Evolutionary conservation across 1,140 invertebrate genomes (phyloP).

Genomic region (Cryptotermes secundus): DNA sequence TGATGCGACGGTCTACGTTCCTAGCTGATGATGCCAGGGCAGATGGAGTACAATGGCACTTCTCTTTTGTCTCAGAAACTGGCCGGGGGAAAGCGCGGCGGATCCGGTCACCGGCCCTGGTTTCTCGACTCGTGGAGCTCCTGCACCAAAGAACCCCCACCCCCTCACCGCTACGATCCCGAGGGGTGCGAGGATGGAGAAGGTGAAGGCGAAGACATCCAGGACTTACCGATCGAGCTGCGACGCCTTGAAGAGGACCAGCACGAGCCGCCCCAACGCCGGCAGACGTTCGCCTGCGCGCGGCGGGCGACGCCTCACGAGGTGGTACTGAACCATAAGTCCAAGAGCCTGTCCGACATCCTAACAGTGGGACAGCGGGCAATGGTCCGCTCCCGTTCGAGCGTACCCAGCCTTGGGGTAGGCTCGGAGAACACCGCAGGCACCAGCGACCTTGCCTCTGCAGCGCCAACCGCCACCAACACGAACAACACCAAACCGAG

Average conservation of each 20-base stretch:
- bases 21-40: too few species aligned
- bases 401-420: constrained; percentile 65
- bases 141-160: constrained; percentile 55
- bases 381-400: constrained; percentile 70
- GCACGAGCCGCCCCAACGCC: constrained; percentile 46
- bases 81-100: constrained; percentile 67
- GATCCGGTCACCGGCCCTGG: constrained; percentile 62
- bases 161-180: constrained; percentile 51
- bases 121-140: constrained; percentile 77
- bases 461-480: constrained; percentile 1
- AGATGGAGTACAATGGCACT: neutral
- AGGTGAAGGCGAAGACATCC: constrained; percentile 61
- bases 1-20: too few species aligned
- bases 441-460: neutral
- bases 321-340: constrained; percentile 62
- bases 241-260: constrained; percentile 77
- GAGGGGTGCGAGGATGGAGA: constrained; percentile 55
- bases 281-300: constrained; percentile 53
- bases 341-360: constrained; percentile 78
- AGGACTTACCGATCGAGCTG: constrained; percentile 84
- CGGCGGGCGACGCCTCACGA: constrained; percentile 50
- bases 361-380: constrained; percentile 62
- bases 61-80: constrained; percentile 59
- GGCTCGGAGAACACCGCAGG: neutral
- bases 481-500: constrained; percentile 27